Conservation (phyloP, 2,797 vertebrate species). For the Eulemur albifrons region DNA sequence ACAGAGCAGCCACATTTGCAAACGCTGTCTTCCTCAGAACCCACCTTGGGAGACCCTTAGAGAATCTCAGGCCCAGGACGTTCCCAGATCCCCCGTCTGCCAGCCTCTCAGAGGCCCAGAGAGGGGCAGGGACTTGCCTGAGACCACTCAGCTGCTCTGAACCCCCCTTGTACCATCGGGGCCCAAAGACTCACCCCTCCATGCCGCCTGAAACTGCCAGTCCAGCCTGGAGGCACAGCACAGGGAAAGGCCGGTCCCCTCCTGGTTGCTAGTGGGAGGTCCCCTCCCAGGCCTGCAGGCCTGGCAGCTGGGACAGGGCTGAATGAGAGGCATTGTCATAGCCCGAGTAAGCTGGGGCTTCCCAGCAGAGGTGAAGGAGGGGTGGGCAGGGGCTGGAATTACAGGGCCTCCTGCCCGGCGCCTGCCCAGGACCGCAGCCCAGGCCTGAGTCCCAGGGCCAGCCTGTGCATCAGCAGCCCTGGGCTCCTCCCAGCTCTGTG, state of each 20-base stretch:
- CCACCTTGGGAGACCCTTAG: not conserved
- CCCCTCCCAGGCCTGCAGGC: not conserved
- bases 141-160: not conserved
- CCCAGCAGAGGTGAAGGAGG: constrained; percentile 40
- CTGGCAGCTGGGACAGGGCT: constrained; percentile 35
- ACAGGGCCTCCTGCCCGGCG: constrained; percentile 36
- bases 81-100: not conserved
- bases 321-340: constrained; percentile 75
- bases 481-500: not conserved
- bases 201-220: not conserved
- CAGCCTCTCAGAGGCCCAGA: not conserved
- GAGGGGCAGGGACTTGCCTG: not conserved
- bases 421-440: not conserved
- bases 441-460: not conserved
- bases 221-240: not conserved
- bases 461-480: not conserved
- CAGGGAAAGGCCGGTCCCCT: not conserved
- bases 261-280: not conserved
- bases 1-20: accelerated
- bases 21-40: not conserved
- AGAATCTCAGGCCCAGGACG: not conserved
- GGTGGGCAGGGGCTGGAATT: constrained; percentile 53
- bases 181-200: constrained; percentile 65
- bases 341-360: not conserved
- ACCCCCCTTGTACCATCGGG: not conserved